These are phyloP conservation scores for Stylophora pistillata DNA, from an alignment of 64 coral and sea anemone species.

Conservation along the genomic window DNA sequence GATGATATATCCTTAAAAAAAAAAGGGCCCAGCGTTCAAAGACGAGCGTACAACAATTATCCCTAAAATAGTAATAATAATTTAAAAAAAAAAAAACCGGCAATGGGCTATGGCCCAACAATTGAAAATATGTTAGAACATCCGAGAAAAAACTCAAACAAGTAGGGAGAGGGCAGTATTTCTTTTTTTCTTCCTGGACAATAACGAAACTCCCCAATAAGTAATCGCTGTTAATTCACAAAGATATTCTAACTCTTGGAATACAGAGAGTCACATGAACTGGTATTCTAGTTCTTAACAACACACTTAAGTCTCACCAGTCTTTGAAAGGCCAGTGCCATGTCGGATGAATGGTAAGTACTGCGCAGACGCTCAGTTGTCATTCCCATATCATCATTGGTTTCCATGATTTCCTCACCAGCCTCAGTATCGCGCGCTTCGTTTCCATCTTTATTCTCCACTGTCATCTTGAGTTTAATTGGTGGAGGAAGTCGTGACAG, in stretches of 20 bases:
- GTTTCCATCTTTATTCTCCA: slow-evolving; percentile 25
- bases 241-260: no score
- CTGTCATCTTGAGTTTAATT: not conserved
- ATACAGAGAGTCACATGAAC: not conserved
- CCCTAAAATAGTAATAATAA: no score
- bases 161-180: no score
- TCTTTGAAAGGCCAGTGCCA: slow-evolving; percentile 21
- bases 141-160: no score
- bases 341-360: slow-evolving; percentile 52
- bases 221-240: no score
- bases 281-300: not conserved
- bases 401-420: slow-evolving; percentile 3
- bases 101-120: no score
- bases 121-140: no score
- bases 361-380: slow-evolving; percentile 44
- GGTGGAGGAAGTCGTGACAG: not conserved
- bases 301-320: slow-evolving; percentile 23
- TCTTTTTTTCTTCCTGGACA: no score
- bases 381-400: not conserved
- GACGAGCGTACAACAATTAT: no score
- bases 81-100: no score
- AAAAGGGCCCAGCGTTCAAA: not conserved
- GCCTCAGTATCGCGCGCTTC: slow-evolving; percentile 22
- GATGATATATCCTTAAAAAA: slow-evolving; percentile 18
- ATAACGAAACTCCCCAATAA: no score